phyloP scores from a whole-genome alignment of 2,113 vertebrate species.

The Tichodroma muraria region DNA sequence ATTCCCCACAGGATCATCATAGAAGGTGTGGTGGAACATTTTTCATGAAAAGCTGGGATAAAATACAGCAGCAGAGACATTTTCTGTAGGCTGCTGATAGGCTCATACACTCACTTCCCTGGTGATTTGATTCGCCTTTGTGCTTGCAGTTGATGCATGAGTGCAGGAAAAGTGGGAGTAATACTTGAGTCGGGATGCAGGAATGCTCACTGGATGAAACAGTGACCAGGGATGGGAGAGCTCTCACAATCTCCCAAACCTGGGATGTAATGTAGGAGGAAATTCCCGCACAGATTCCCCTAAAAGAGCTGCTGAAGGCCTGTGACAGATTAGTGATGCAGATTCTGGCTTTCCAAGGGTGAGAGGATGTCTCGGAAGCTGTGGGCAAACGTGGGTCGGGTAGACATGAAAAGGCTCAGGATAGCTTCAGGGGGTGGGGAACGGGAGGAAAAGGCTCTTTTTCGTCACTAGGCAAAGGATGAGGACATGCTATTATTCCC shows the following conservation, averaged over 20 bases:
- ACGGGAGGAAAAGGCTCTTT: background rate
- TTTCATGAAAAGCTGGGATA: background rate
- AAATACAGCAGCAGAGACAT: background rate
- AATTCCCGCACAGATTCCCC: background rate
- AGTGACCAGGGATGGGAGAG: background rate
- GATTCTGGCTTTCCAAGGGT: background rate
- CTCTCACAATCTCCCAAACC: background rate
- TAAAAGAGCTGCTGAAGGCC: background rate
- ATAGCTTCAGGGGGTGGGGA: background rate
- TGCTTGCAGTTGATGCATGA: background rate
- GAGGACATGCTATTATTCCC: background rate
- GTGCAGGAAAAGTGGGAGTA: background rate
- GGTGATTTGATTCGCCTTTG: background rate
- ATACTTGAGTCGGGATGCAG: background rate
- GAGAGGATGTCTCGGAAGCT: background rate
- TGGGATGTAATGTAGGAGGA: background rate
- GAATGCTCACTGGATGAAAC: background rate
- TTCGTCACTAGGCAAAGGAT: background rate
- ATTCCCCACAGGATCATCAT: background rate
- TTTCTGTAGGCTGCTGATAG: background rate
- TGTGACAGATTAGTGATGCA: background rate
- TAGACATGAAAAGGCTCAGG: background rate
- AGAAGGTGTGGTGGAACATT: background rate
- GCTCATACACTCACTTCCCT: background rate
- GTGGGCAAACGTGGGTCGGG: background rate